Evolutionary conservation across 2,797 vertebrate species (phyloP).

Genomic region (Spinus pinus): DNA sequence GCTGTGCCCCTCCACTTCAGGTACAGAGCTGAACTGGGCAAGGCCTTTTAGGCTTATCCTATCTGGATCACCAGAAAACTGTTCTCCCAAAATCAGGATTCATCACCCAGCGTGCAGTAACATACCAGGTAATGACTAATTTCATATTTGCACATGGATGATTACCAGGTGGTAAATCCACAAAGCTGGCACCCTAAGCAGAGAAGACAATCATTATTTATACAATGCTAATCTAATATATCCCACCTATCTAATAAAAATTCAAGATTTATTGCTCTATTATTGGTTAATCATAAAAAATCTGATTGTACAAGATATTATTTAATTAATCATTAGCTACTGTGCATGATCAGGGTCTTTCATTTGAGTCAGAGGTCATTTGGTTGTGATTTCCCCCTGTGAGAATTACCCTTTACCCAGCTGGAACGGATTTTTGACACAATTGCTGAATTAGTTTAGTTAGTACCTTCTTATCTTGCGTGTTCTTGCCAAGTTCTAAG

Average conservation of each 20-base stretch:
- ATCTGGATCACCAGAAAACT: neutral
- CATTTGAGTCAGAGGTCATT: neutral
- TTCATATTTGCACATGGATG: neutral
- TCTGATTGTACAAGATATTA: neutral
- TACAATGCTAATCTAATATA: neutral
- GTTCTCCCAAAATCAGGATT: neutral
- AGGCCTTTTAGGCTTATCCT: neutral
- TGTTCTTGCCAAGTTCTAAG: neutral
- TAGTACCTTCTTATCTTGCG: neutral
- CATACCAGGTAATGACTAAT: neutral
- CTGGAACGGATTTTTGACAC: neutral
- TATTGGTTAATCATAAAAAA: neutral
- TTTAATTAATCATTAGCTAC: neutral
- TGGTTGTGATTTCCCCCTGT: neutral
- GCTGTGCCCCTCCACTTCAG: neutral
- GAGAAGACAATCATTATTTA: neutral
- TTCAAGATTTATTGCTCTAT: neutral
- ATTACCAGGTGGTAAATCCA: neutral
- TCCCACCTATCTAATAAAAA: neutral
- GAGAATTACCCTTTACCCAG: too few relatives aligned
- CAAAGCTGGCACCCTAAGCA: neutral
- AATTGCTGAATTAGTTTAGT: neutral
- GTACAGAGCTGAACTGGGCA: neutral
- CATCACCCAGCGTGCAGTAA: neutral
- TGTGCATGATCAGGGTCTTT: neutral